phyloP scores from a whole-genome alignment of 1,140 invertebrate species.

The Ladona fulva region DNA sequence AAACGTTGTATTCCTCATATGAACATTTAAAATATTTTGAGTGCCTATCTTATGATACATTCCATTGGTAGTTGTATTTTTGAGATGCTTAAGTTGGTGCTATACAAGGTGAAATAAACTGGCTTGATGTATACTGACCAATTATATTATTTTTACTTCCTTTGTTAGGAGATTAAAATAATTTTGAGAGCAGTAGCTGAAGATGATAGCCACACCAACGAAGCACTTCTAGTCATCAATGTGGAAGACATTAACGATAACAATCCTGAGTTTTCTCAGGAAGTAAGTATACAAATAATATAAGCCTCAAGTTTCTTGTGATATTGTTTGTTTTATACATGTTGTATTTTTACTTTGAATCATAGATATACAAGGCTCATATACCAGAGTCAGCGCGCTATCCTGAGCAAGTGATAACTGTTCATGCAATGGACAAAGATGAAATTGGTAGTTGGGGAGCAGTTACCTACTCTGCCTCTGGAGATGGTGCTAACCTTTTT shows the following conservation, averaged over 20 bases:
- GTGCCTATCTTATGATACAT: too few species aligned
- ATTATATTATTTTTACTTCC: too few species aligned
- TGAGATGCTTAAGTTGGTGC: too few species aligned
- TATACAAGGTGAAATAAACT: too few species aligned
- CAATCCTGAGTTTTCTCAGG: conserved; percentile 58
- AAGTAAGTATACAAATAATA: conserved; percentile 32
- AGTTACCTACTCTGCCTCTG: conserved; percentile 56
- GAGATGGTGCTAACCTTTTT: conserved; percentile 62
- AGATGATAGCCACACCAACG: conserved; percentile 51
- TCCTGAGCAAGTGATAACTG: conserved; percentile 55
- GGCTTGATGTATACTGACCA: too few species aligned
- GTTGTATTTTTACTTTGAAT: conserved; percentile 24
- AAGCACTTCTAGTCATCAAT: conserved; percentile 58
- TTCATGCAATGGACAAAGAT: conserved; percentile 61
- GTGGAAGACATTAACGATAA: conserved; percentile 73
- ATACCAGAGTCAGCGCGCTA: conserved; percentile 59
- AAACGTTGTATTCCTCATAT: too few species aligned
- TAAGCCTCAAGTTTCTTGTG: background rate
- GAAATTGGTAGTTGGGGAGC: conserved; percentile 54
- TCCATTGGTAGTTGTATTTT: too few species aligned
- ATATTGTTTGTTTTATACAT: conserved; percentile 12
- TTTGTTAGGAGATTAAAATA: conserved; percentile 47
- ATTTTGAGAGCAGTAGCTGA: conserved; percentile 60
- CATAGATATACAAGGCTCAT: conserved; percentile 54
- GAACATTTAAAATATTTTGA: too few species aligned